A percentile compares a stretch with the other conserved stretches of the same genome.
phyloP scores from a whole-genome alignment of 2,888 invertebrate species.

The Osedax frankpressi region DNA sequence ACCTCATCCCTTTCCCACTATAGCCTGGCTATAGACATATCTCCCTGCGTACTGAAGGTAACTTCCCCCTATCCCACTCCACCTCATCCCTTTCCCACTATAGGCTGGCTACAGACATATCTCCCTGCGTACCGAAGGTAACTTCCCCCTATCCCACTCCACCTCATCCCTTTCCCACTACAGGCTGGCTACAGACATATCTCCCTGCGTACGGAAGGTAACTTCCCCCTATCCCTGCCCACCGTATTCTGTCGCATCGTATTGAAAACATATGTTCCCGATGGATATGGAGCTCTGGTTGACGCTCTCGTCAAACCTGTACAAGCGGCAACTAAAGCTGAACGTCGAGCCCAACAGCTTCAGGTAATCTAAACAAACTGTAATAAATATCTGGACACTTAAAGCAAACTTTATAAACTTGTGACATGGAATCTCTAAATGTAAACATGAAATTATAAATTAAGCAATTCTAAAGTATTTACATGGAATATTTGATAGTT shows the following conservation, averaged over 20 bases:
- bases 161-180: neutral
- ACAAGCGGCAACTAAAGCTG: slow-evolving; percentile 37
- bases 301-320: slow-evolving; percentile 58
- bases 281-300: slow-evolving; percentile 96
- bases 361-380: too few relatives aligned
- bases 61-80: slow-evolving; percentile 99
- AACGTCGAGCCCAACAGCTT: slow-evolving; percentile 68
- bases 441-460: too few relatives aligned
- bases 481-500: too few relatives aligned
- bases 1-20: too few relatives aligned
- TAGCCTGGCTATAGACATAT: slow-evolving; percentile 82
- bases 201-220: slow-evolving; percentile 89
- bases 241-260: slow-evolving; percentile 98
- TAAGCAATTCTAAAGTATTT: too few relatives aligned
- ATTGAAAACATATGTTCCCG: slow-evolving; percentile 97
- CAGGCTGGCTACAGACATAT: slow-evolving; percentile 79
- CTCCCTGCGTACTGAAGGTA: slow-evolving; percentile 89
- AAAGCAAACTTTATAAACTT: too few relatives aligned
- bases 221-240: slow-evolving; percentile 94
- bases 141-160: slow-evolving; percentile 77
- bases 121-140: slow-evolving; percentile 89
- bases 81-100: neutral
- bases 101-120: slow-evolving; percentile 79
- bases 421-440: too few relatives aligned
- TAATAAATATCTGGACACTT: too few relatives aligned